Evolutionary conservation across 2,888 invertebrate genomes (phyloP).

Genomic region (Mythimna lalbum): DNA sequence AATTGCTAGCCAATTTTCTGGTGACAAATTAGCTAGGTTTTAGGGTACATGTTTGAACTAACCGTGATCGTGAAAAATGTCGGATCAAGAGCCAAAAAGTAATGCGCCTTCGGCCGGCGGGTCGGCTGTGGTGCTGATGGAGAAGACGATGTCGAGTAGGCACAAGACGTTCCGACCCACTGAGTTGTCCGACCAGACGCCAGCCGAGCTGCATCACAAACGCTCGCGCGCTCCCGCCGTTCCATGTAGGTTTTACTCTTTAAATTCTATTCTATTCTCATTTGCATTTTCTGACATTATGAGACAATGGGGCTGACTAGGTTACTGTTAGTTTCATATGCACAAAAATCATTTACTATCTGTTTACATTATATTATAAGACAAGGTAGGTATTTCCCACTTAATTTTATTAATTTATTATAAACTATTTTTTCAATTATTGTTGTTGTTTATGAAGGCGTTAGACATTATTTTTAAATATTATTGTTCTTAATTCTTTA

Average conservation of each 20-base stretch:
- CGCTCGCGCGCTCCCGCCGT: slow-evolving; percentile 79
- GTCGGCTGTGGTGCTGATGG: slow-evolving; percentile 75
- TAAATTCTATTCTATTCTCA: background rate
- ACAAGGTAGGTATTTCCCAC: background rate
- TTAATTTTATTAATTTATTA: background rate
- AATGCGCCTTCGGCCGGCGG: slow-evolving; percentile 63
- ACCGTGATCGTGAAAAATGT: slow-evolving; percentile 76
- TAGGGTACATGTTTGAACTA: slow-evolving; percentile 69
- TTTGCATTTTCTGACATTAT: background rate
- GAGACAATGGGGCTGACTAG: background rate
- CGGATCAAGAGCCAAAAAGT: slow-evolving; percentile 81
- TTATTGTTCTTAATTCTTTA: too few relatives aligned
- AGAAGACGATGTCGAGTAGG: slow-evolving; percentile 72
- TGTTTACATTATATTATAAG: background rate
- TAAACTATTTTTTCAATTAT: background rate
- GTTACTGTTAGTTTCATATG: too few relatives aligned
- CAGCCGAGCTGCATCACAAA: slow-evolving; percentile 74
- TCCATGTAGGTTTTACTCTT: slow-evolving; percentile 69
- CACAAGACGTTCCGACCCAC: slow-evolving; percentile 75
- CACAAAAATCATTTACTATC: background rate
- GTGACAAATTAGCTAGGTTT: slow-evolving; percentile 77
- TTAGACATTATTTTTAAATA: too few relatives aligned
- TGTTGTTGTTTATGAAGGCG: too few relatives aligned
- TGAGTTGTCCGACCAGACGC: slow-evolving; percentile 73
- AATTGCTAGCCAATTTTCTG: slow-evolving; percentile 76